Conservation (phyloP, 2,797 vertebrate genomes). For the Tenualosa ilisha region DNA sequence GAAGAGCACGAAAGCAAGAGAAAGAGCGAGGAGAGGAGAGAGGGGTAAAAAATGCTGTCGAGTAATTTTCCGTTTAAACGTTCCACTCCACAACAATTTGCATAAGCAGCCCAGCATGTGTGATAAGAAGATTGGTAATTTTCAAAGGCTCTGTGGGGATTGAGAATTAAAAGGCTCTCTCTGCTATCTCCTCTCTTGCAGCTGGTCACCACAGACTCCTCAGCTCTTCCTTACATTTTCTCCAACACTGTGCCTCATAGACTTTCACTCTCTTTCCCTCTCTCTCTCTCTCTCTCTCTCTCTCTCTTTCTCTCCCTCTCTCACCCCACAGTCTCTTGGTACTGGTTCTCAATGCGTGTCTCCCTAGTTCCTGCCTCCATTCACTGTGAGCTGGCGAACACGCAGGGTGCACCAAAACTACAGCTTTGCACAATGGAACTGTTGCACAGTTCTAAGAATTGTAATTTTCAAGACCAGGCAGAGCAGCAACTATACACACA, state of each 20-base stretch:
- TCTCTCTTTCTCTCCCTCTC: constrained; percentile 6
- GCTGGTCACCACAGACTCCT: constrained; percentile 84
- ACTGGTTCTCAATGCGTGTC: constrained; percentile 44
- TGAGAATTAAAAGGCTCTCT: constrained; percentile 88
- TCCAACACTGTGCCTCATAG: constrained; percentile 78
- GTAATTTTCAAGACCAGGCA: constrained; percentile 57
- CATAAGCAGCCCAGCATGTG: constrained; percentile 89
- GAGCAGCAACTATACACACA: constrained; percentile 6
- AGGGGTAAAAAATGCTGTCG: constrained; percentile 78
- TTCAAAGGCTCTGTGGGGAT: constrained; percentile 87
- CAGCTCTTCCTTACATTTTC: constrained; percentile 76
- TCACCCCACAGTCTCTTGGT: constrained; percentile 31
- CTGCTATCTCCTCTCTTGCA: constrained; percentile 85
- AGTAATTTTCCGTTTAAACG: constrained; percentile 91
- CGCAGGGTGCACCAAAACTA: neutral
- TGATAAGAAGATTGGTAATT: constrained; percentile 96
- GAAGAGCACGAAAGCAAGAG: too few species aligned
- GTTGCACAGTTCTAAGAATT: constrained; percentile 63
- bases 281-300: constrained; percentile 40
- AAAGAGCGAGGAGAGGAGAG: constrained; percentile 21
- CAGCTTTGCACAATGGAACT: constrained; percentile 65
- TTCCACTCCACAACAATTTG: constrained; percentile 92
- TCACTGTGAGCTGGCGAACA: neutral
- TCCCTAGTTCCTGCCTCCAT: constrained; percentile 39
- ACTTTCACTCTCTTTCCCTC: constrained; percentile 71